Base-by-base conservation (phyloP, 2,113 vertebrate species). In the Vulpes ferrilata region DNA sequence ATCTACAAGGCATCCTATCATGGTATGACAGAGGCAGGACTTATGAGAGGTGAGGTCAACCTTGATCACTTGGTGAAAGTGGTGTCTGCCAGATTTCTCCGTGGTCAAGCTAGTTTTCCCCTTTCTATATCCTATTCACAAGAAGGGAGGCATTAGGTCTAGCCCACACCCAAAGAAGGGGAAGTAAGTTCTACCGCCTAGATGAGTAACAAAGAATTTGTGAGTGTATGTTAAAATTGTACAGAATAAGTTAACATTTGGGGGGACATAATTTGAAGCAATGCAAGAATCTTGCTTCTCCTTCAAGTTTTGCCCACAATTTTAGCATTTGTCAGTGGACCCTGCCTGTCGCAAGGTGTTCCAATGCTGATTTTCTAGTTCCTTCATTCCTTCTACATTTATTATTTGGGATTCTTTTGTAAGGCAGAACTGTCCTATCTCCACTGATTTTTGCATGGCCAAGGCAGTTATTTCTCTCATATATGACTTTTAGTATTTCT, bases 1-100 rank as follows among this genome's bases (percentile, higher is more conserved):
- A 80, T 43, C 81, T 19, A 3, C 13, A 20, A 2, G 27, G 53
- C 13, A 38, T 73, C 53, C 2, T 8, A 22, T 13, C 15, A 6
- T 12, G 19, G 12, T 2, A 8, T 3, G 38, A 32, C 0, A 85
- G 13, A 76, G 38, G 57, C 74, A 3, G 0, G 19, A 62, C 25
- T 43, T 16, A 19, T 0, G 22, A 19, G 60, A 25, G 67, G 20
- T 5, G 35, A 27, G 0, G 4, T 19, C 16, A 20, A 13, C 30
- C 62, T 27, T 13, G 35, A 20, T 30, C 64, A n/a, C n/a, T 0
- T 53, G 73, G 43, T 43, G 23, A 30, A 43, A 17, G 27, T 10
- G 30, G 8, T 4, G 13, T 51, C 53, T 20, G 22, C 19, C 32
- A 51, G 27, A 35, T 3, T 19, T 35, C 55, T 60, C 32, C 51